These are phyloP conservation scores for Stegodyphus dumicola DNA, from an alignment of 1,140 invertebrate species.

Conservation along the genomic window DNA sequence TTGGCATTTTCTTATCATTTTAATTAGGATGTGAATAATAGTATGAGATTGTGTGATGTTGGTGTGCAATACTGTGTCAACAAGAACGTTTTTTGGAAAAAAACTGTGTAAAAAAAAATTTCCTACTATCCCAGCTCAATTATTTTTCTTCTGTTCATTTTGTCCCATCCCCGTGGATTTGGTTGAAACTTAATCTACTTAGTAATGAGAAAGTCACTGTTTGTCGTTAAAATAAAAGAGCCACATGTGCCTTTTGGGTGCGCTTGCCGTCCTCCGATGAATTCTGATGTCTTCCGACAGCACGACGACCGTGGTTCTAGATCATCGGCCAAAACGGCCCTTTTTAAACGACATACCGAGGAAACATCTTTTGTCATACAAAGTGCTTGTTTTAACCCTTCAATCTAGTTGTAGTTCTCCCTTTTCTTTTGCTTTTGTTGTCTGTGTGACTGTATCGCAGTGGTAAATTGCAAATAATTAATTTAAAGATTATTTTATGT, in stretches of 20 bases:
- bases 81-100: background rate
- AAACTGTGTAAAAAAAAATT: conserved; percentile 4
- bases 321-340: background rate
- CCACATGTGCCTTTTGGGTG: conserved; percentile 50
- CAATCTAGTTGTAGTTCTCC: conserved; percentile 47
- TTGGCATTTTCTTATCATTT: background rate
- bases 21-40: background rate
- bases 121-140: conserved; percentile 19
- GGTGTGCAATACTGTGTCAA: conserved; percentile 37
- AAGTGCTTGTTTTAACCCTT: conserved; percentile 52
- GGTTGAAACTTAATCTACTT: conserved; percentile 42
- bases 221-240: conserved; percentile 25
- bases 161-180: conserved; percentile 39
- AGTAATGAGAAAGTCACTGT: conserved; percentile 27
- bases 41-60: conserved; percentile 37
- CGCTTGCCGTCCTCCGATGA: conserved; percentile 18
- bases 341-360: background rate
- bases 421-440: conserved; percentile 6
- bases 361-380: conserved; percentile 11
- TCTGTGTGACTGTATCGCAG: conserved; percentile 31
- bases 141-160: conserved; percentile 4
- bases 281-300: conserved; percentile 38
- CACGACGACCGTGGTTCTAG: conserved; percentile 21
- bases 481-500: conserved; percentile 48
- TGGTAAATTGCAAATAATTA: conserved; percentile 7